A percentile compares a stretch with the other conserved stretches of the same genome.
These are phyloP conservation scores for Lepisosteus osseus DNA, from an alignment of 2,113 vertebrate species.

Conservation along the genomic window DNA sequence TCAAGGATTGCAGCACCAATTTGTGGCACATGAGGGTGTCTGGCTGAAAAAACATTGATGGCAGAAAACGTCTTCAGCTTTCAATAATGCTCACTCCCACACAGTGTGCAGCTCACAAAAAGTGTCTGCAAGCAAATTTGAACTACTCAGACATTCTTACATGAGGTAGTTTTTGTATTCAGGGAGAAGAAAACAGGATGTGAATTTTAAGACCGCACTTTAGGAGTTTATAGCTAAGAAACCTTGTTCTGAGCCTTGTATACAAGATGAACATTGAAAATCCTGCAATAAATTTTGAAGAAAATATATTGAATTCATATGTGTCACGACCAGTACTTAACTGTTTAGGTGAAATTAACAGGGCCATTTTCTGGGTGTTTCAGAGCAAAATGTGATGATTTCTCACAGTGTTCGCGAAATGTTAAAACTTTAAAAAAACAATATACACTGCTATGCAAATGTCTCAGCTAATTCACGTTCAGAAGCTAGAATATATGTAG, in stretches of 20 bases:
- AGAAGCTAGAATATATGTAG: too few relatives aligned
- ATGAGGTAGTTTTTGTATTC: constrained; percentile 39
- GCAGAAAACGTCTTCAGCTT: constrained; percentile 12
- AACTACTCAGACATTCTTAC: constrained; percentile 26
- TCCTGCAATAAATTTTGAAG: constrained; percentile 37
- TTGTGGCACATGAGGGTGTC: constrained; percentile 23
- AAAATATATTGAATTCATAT: constrained; percentile 50
- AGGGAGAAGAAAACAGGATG: constrained; percentile 54
- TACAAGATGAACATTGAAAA: constrained; percentile 51
- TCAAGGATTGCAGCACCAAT: constrained; percentile 18
- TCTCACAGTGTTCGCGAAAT: too few relatives aligned
- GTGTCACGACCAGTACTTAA: constrained; percentile 18
- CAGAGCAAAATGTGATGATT: too few relatives aligned
- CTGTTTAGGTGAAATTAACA: too few relatives aligned
- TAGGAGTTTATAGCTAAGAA: constrained; percentile 44
- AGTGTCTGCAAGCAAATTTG: constrained; percentile 27
- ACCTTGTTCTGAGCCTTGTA: constrained; percentile 55
- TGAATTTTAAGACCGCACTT: constrained; percentile 51
- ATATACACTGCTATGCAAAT: too few relatives aligned
- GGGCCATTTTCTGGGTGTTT: too few relatives aligned
- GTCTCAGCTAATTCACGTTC: too few relatives aligned
- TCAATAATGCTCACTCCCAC: constrained; percentile 30
- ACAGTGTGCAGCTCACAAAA: constrained; percentile 18
- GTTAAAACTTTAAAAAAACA: too few relatives aligned
- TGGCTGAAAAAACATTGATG: constrained; percentile 19